Evolutionary conservation across 2,888 invertebrate species (phyloP), one percentile per base, ranked within the genome.

Genomic region (Phalangium opilio): DNA sequence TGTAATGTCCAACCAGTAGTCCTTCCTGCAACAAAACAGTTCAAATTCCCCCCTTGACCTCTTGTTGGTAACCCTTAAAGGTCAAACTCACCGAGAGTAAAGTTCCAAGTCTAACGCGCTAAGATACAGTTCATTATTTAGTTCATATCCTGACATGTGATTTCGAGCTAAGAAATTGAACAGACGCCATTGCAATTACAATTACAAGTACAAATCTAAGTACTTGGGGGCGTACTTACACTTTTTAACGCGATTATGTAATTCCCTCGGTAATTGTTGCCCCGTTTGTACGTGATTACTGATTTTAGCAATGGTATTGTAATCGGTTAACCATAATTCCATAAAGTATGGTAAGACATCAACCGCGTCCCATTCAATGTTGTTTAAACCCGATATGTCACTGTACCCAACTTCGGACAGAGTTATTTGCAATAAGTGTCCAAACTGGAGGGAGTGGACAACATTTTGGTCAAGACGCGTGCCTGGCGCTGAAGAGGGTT

Each of bases 281-380:
- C 79, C 79, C 5, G 77, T 82, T 54, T 76, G 74, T 59, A 76
- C 77, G 64, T 93, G 89, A 2, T 76, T 73, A 41, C 83, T 81
- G 43, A 91, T 73, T 41, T 63, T 65, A 42, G 70, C 65, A 32
- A 78, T 62, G 2, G 71, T 66, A 1, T 72, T 67, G 0, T 77
- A 72, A 57, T 83, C 78, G 54, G 77, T 78, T 7, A 86, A 66
- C 78, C 85, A 87, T 62, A 81, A 79, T 0, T 75, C 72, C 75
- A 95, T 75, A 46, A 95, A 83, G 58, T 83, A 74, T 1, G 84
- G 80, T 51, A 82, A 79, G 1, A 89, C 76, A 62, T 83, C 81
- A 0, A 83, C 79, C 1, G 86, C 83, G 66, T 96, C 96, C 87
- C 89, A 90, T 70, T 95, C 95, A 1, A 93, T 75, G 63, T 84